Conservation (phyloP, 2,113 vertebrate genomes). For the Neofelis nebulosa region DNA sequence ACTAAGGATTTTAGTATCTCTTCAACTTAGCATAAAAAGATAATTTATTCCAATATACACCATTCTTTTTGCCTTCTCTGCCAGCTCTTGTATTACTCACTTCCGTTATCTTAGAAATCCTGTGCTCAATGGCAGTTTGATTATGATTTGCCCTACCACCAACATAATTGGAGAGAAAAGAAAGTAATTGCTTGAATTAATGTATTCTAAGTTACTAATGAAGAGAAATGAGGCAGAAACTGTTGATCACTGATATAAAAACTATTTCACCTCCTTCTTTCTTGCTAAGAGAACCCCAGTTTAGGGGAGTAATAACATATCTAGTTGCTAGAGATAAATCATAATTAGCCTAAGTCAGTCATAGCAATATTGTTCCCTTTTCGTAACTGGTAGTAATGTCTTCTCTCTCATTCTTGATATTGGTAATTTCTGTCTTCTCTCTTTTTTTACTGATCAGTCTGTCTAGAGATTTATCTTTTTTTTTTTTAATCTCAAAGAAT, state of each 20-base stretch:
- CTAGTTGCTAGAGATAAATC: background rate
- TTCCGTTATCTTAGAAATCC: background rate
- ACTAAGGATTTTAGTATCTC: background rate
- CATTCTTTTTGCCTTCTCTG: background rate
- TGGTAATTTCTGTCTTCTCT: background rate
- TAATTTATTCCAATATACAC: background rate
- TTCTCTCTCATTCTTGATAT: background rate
- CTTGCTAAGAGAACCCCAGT: background rate
- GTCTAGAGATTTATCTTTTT: background rate
- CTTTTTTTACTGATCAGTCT: background rate
- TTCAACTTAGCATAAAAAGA: background rate
- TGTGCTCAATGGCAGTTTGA: background rate
- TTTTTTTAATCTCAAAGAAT: background rate
- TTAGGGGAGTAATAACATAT: background rate
- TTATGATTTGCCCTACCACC: background rate
- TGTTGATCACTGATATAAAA: background rate
- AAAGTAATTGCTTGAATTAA: background rate
- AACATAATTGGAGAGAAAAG: background rate
- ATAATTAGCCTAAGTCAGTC: background rate
- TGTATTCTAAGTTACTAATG: background rate
- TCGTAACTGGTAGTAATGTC: background rate
- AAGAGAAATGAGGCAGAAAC: background rate
- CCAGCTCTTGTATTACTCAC: background rate
- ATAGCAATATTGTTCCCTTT: background rate
- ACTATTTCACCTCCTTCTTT: background rate